Evolutionary conservation across 2,888 invertebrate genomes (phyloP), one percentile per base, ranked within the genome.

Genomic region (Apocheima hispidaria): DNA sequence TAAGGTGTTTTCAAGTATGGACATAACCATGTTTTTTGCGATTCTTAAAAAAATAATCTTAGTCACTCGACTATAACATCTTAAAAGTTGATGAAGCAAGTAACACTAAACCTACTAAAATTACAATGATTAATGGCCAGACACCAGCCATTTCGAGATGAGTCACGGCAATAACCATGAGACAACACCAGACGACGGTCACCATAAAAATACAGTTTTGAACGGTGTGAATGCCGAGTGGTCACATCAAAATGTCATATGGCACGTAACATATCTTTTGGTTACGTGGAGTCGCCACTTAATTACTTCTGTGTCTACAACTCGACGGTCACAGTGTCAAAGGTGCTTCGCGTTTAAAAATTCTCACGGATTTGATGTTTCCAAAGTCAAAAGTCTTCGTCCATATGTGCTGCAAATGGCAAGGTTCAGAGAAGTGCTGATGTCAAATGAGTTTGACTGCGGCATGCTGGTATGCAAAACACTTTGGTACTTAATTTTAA

Each of bases 241-340:
- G 73, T 66, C 72, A 75, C 75, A 77, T 72, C 72, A 41, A 70
- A 72, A 70, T 68, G 65, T 68, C 71, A 69, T 74, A 66, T 60
- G 68, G 53, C 60, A 58, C 57, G 68, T 73, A 70, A 73, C 63
- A 70, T 77, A 69, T 66, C 64, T 51, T 60, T 55, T 59, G 7
- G 68, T 72, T 80, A 77, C 78, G 76, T 78, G 79, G 76, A 79
- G 68, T 71, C 67, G 70, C 67, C 70, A 72, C 78, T 84, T 88
- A 89, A 89, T 88, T 88, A 89, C 82, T 72, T 64, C 67, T 70
- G 68, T 69, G 74, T 73, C 75, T 72, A 78, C 75, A 81, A 77
- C 70, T 75, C 72, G 68, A 49, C 67, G 63, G 65, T 54, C 68
- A 70, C 71, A 69, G 75, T 80, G 89, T 88, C 88, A 89, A 86